These are phyloP conservation scores for Brachyistius frenatus DNA, from an alignment of 2,113 vertebrate species.

Conservation along the genomic window DNA sequence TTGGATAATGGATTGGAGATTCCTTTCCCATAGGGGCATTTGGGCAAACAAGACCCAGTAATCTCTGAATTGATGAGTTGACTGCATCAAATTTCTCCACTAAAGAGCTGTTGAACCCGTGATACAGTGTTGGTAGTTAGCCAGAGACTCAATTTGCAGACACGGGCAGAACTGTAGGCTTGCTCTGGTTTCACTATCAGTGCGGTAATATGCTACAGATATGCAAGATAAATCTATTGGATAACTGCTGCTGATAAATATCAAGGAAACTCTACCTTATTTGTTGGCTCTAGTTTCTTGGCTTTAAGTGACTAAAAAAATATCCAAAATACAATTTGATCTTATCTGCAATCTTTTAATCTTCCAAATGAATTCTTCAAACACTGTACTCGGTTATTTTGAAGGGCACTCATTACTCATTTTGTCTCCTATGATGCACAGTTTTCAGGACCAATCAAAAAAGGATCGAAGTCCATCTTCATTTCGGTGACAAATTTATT, in stretches of 20 bases:
- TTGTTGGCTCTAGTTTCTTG: slow-evolving; percentile 12
- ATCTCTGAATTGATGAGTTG: slow-evolving; percentile 84
- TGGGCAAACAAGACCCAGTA: slow-evolving; percentile 83
- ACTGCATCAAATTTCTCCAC: slow-evolving; percentile 84
- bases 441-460: slow-evolving; percentile 28
- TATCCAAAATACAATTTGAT: not conserved
- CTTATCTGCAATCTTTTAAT: not conserved
- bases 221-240: slow-evolving; percentile 9
- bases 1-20: slow-evolving; percentile 85
- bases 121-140: slow-evolving; percentile 79
- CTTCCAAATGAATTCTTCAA: not conserved
- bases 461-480: slow-evolving; percentile 40
- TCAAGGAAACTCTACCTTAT: not conserved
- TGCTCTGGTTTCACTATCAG: slow-evolving; percentile 71
- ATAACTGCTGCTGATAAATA: slow-evolving; percentile 40
- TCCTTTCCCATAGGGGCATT: slow-evolving; percentile 79
- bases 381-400: not conserved
- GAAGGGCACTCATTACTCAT: not conserved
- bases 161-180: slow-evolving; percentile 60
- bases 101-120: slow-evolving; percentile 81
- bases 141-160: slow-evolving; percentile 78
- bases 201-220: slow-evolving; percentile 18
- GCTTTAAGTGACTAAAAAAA: not conserved
- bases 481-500: slow-evolving; percentile 96
- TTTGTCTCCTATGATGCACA: not conserved